Percentiles rank a stretch among this genome's conserved stretches.
phyloP scores from a whole-genome alignment of 2,797 vertebrate species.

The Gadopsis bispinosus region DNA sequence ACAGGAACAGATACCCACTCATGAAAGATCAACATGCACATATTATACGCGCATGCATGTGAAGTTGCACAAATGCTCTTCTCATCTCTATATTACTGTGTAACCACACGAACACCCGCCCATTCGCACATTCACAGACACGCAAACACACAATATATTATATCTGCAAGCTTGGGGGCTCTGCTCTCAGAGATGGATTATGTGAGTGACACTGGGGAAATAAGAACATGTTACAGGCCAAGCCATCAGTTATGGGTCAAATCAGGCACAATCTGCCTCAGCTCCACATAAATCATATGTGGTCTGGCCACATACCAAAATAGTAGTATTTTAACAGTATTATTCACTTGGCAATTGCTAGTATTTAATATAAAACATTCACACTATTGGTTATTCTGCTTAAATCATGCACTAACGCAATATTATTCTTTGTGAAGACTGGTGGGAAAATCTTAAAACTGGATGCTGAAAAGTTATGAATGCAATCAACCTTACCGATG shows the following conservation, averaged over 20 bases:
- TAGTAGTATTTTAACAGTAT: conserved; percentile 45
- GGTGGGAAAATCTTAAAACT: background rate
- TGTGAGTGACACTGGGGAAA: conserved; percentile 86
- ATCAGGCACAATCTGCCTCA: conserved; percentile 79
- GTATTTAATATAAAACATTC: conserved; percentile 10
- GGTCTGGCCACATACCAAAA: conserved; percentile 65
- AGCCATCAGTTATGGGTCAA: conserved; percentile 86
- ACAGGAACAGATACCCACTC: conserved; percentile 28
- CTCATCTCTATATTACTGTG: conserved; percentile 30
- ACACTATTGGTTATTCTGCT: conserved; percentile 8
- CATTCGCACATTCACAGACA: conserved; percentile 50
- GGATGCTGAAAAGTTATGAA: background rate
- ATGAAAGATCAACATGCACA: conserved; percentile 16
- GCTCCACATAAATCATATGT: conserved; percentile 79
- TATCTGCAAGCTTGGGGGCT: conserved; percentile 66
- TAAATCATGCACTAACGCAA: background rate
- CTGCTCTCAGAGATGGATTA: conserved; percentile 81
- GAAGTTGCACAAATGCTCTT: conserved; percentile 28
- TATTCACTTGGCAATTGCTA: conserved; percentile 34
- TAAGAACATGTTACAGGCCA: conserved; percentile 84
- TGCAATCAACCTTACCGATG: conserved; percentile 86
- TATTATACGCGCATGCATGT: conserved; percentile 9
- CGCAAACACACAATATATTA: conserved; percentile 60
- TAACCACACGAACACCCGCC: conserved; percentile 21
- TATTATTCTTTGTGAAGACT: background rate